Evolutionary conservation across 2,113 vertebrate genomes (phyloP).

Genomic region (Microcebus murinus): DNA sequence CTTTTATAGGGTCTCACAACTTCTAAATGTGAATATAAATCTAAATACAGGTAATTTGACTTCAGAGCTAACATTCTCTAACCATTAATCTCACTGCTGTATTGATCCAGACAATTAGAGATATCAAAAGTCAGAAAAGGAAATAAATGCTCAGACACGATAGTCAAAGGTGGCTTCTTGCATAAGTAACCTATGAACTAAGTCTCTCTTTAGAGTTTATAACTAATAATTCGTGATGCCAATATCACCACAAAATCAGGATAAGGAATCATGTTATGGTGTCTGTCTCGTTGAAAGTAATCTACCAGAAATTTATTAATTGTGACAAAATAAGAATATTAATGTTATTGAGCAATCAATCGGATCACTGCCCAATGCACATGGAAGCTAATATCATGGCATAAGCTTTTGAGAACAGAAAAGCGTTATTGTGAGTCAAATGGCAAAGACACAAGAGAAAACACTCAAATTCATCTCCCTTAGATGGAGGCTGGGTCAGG

Average conservation of each 20-base stretch:
- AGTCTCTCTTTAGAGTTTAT: background rate
- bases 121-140: background rate
- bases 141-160: background rate
- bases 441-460: too few species aligned
- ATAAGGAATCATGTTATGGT: background rate
- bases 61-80: background rate
- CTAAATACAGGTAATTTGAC: background rate
- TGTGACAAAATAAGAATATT: background rate
- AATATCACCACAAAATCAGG: background rate
- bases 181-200: background rate
- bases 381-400: too few species aligned
- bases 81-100: background rate
- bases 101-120: background rate
- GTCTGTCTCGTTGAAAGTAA: background rate
- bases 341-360: background rate
- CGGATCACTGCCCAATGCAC: too few species aligned
- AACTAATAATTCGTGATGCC: background rate
- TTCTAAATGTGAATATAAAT: background rate
- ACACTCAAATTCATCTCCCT: too few species aligned
- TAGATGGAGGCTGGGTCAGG: too few species aligned
- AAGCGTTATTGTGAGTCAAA: too few species aligned
- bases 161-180: background rate
- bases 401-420: too few species aligned
- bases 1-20: background rate
- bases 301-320: background rate